Evolutionary conservation across 64 coral and sea anemone genomes (phyloP).

Genomic region (Cladopsammia gracilis): DNA sequence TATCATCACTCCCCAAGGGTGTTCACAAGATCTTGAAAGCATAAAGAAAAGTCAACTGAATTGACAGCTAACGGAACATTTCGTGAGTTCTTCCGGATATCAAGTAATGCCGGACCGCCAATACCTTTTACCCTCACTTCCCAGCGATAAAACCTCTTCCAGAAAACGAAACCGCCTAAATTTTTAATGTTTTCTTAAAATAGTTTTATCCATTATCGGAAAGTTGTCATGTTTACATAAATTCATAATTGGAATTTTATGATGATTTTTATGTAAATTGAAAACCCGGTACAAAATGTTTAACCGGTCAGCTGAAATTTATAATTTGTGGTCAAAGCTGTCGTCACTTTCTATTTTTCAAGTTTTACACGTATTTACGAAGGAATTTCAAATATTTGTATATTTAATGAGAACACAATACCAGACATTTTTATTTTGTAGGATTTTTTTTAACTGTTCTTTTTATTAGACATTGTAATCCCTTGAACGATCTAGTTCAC

Average conservation of each 20-base stretch:
- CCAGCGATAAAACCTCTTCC: neutral
- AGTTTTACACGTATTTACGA: neutral
- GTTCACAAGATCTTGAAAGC: too few relatives aligned
- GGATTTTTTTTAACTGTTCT: too few relatives aligned
- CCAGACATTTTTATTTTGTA: too few relatives aligned
- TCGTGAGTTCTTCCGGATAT: neutral
- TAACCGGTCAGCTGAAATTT: too few relatives aligned
- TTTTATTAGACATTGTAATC: too few relatives aligned
- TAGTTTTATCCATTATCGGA: constrained; percentile 1
- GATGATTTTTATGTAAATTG: neutral
- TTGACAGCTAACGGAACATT: too few relatives aligned
- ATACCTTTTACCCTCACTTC: neutral
- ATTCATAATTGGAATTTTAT: neutral
- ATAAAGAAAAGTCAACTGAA: too few relatives aligned
- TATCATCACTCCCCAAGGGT: too few relatives aligned
- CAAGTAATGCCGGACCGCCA: neutral
- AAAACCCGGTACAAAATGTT: neutral
- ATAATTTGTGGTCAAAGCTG: neutral
- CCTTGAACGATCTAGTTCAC: too few relatives aligned
- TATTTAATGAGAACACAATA: neutral
- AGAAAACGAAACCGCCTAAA: too few relatives aligned
- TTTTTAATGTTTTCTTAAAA: neutral
- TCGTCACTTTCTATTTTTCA: constrained; percentile 9
- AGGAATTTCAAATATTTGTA: constrained; percentile 12
- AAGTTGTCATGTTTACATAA: neutral